phyloP scores from a whole-genome alignment of 2,113 vertebrate species.

The Hemiprocne comata region DNA sequence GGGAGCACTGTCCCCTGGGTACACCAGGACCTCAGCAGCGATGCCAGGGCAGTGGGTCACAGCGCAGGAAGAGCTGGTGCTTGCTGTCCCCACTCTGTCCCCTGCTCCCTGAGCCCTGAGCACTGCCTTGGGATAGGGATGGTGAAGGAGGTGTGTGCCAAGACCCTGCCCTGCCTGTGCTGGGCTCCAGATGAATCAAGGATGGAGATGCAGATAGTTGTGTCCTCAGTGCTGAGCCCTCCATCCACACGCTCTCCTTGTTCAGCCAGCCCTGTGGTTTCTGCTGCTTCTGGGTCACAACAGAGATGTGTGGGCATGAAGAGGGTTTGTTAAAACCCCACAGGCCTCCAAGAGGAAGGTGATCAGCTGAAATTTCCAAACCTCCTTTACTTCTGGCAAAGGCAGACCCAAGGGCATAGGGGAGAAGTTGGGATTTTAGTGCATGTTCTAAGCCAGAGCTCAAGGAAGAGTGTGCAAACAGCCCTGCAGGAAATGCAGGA shows the following conservation, averaged over 20 bases:
- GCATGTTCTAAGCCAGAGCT: neutral
- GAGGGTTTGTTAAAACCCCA: neutral
- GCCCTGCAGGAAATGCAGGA: neutral
- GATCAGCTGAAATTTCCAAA: neutral
- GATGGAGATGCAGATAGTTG: rapidly evolving
- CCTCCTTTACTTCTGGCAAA: neutral
- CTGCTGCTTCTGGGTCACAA: neutral
- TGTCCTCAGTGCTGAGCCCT: rapidly evolving
- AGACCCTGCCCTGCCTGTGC: neutral
- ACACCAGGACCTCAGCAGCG: neutral
- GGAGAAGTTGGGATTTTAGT: neutral
- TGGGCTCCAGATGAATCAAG: neutral
- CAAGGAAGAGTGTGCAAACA: neutral
- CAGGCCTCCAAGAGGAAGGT: neutral
- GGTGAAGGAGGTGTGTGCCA: rapidly evolving
- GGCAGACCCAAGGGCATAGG: neutral
- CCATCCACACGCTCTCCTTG: rapidly evolving
- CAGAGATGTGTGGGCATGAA: no score
- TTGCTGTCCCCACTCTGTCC: rapidly evolving
- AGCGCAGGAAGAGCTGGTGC: neutral
- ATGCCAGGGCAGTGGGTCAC: neutral
- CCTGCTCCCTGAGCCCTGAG: rapidly evolving
- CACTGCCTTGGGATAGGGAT: neutral
- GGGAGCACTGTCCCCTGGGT: neutral
- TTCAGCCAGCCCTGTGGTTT: neutral